Evolutionary conservation across 1,140 invertebrate species (phyloP), one percentile per base, ranked within the genome.

Genomic region (Drosophila bipectinata): DNA sequence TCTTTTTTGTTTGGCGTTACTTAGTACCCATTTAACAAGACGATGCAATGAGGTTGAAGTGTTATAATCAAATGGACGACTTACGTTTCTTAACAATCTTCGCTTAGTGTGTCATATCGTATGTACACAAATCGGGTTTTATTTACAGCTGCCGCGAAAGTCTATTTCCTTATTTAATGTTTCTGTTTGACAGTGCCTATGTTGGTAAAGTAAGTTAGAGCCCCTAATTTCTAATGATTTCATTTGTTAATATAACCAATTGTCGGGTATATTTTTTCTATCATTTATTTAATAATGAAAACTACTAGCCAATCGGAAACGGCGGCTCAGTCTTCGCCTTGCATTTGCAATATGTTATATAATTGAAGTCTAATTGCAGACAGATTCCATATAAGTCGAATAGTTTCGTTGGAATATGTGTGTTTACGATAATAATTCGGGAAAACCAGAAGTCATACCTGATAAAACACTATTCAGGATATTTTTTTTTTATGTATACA

Each of bases 241-340:
- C 3, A 21, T 39, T 39, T 21, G 49, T 49, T 18, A 44, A 44
- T 28, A 45, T 30, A 74, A 55, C 47, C 39, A 63, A 30, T 37
- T 44, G 21, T 28, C 34, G 47, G 37, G 67, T 75, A 72, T 73
- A 75, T 72, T 73, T 39, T 39, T 55, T 26, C 71, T 73, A 73
- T 55, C 15, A 26, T 73, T 55, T 21, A 34, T 73, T 39, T 56
- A 49, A 24, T 55, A 49, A 24, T 62, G 68, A 26, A 73, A 72
- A 18, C 48, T 68, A 67, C 61, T 55, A 77, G 73, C 73, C 73
- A 69, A 71, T 69, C 62, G 21, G 37, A 37, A 61, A 77, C 34
- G 37, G 28, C 66, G 74, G 56, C 73, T 77, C 74, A 77, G 74
- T 77, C 74, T 77, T 77, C 48, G 73, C 73, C 73, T 77, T 77